Evolutionary conservation across 1,140 invertebrate genomes (phyloP), one percentile per base, ranked within the genome.

Genomic region (Euborellia annulipes): DNA sequence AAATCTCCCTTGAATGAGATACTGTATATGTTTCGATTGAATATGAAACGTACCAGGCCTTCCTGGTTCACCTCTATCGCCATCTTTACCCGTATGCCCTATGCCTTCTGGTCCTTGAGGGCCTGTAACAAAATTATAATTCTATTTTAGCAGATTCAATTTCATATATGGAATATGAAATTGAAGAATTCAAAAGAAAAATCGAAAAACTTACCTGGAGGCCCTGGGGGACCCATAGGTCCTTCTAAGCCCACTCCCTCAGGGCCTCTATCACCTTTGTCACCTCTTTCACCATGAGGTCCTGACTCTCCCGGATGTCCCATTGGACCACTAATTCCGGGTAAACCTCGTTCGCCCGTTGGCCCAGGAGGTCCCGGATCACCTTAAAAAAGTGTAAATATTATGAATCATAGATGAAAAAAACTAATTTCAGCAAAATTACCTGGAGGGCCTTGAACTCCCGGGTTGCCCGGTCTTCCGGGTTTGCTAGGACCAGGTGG

Each of bases 241-340:
- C 82, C 82, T 62, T 79, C 79, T 3, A 73, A 50, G 1, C 78
- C 78, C 30, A 78, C 53, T 2, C 79, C 80, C 58, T 81, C 72
- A 0, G 62, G 59, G 1, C 82, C 81, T 57, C 73, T 58, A 6
- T 83, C 79, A 1, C 82, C 82, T 54, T 79, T 81, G 43, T 82
- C 79, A 1, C 81, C 82, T 50, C 72, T 68, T 53, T 75, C 71
- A 1, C 81, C 80, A 36, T 62, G 52, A 7, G 55, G 52, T 6
- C 81, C 81, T 8, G 62, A 57, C 11, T 60, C 62, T 18, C 81
- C 79, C 7, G 65, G 60, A 13, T 63, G 59, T 3, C 78, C 78
- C 18, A 67, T 59, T 9, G 70, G 64, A 16, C 78, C 78, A 0
- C 71, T 66, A 41, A 76, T 63, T 14, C 81, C 81, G 3, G 72